These are phyloP conservation scores for Upupa epops DNA, from an alignment of 2,113 vertebrate species.

Conservation along the genomic window DNA sequence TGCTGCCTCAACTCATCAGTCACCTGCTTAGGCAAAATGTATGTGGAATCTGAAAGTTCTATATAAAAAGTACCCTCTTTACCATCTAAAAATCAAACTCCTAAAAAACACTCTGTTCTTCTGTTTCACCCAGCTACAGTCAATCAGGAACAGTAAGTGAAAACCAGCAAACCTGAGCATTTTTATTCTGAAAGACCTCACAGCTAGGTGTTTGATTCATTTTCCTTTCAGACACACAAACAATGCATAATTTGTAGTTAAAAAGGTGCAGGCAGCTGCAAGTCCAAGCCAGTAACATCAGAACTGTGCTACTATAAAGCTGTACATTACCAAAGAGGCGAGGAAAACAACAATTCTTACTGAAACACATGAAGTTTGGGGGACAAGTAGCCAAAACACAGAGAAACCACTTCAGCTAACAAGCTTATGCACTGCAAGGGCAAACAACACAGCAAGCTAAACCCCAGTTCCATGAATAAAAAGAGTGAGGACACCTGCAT, in stretches of 20 bases:
- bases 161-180: not conserved
- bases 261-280: not conserved
- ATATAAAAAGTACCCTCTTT: not conserved
- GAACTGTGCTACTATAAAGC: not conserved
- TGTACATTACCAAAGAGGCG: not conserved
- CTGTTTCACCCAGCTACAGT: not conserved
- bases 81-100: not conserved
- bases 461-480: not conserved
- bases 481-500: not conserved
- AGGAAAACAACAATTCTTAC: not conserved
- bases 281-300: not conserved
- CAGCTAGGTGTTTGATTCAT: accelerated
- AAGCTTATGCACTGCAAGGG: not conserved
- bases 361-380: not conserved
- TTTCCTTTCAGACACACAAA: not conserved
- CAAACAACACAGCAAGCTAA: not conserved
- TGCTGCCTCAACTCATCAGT: not conserved
- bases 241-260: not conserved
- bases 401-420: not conserved
- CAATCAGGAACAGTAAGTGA: not conserved
- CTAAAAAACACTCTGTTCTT: not conserved
- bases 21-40: not conserved
- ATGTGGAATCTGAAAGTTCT: not conserved
- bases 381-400: not conserved
- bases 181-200: not conserved